phyloP scores from a whole-genome alignment of 2,888 invertebrate species.

The Nesidiocoris tenuis region DNA sequence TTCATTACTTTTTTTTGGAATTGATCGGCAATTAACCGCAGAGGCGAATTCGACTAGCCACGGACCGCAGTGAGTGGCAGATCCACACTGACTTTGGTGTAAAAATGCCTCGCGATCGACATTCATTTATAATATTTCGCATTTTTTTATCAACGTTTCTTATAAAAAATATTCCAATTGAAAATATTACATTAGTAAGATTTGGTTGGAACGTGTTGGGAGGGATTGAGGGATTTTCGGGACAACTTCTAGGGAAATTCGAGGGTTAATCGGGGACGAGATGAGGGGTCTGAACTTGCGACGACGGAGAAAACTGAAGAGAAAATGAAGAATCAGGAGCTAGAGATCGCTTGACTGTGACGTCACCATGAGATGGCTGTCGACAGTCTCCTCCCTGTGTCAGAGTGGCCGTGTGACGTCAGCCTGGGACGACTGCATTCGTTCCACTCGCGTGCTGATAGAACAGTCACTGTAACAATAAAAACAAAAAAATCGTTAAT shows the following conservation, averaged over 20 bases:
- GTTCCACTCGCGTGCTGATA: conserved; percentile 69
- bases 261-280: neutral
- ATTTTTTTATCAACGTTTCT: conserved; percentile 20
- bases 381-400: conserved; percentile 52
- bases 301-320: neutral
- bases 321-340: conserved; percentile 31
- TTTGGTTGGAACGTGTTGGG: conserved; percentile 28
- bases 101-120: conserved; percentile 36
- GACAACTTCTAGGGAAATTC: neutral
- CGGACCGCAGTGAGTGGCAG: conserved; percentile 34
- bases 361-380: conserved; percentile 50
- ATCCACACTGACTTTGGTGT: conserved; percentile 40
- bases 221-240: conserved; percentile 6
- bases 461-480: conserved; percentile 59
- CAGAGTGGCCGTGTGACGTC: conserved; percentile 50
- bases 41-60: too few relatives aligned
- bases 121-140: conserved; percentile 18
- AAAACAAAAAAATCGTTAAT: too few relatives aligned
- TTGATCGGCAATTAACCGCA: neutral
- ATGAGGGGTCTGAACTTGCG: neutral
- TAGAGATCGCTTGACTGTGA: conserved; percentile 51
- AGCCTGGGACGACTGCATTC: conserved; percentile 56
- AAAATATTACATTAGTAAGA: conserved; percentile 40
- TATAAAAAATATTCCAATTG: conserved; percentile 44
- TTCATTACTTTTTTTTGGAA: too few relatives aligned